Evolutionary conservation across 2,888 invertebrate species (phyloP), one percentile per base, ranked within the genome.

Genomic region (Thecophora atra): DNA sequence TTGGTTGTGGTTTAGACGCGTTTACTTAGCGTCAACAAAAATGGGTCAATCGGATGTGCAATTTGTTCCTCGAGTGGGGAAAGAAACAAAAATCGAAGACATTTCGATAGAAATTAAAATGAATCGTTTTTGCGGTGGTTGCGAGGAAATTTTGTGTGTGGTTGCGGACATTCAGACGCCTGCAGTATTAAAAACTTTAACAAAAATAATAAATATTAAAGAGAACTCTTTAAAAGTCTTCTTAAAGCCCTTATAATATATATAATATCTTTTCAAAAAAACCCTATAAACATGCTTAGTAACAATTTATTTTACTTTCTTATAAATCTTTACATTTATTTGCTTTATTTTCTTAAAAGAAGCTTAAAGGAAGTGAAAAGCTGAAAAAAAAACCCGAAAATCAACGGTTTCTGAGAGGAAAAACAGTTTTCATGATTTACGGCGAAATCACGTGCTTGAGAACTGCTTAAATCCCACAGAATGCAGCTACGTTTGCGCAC

Each of bases 381-480:
- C 37, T 6, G 3, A 2, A 47, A 47, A 1, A 47, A 47, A n/a
- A 47, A 47, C 3, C 6, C 6, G 11, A 47, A n/a, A n/a, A 47
- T 17, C 15, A 47, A 5, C 11, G 37, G 7, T 8, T 37, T 17
- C 5, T 17, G 8, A 47, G n/a, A 47, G 47, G 8, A 28, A 60
- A 60, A 37, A 37, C 37, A 37, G 37, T 37, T 37, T 37, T 8
- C 44, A 42, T 68, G 42, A 44, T 68, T 58, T 68, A 58, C 26
- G 68, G n/a, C 42, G 56, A 68, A 56, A 56, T 19, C 68, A 68
- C 68, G 68, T 68, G 30, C 68, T 37, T 13, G 19, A 13, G n/a
- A 42, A 21, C 21, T 13, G 42, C 63, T 21, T 42, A 63, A 42
- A 42, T 63, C 63, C 63, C 63, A 37, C 42, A 37, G 42, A 37